These are phyloP conservation scores for Scalopus aquaticus DNA, from an alignment of 2,113 vertebrate species.

Conservation along the genomic window DNA sequence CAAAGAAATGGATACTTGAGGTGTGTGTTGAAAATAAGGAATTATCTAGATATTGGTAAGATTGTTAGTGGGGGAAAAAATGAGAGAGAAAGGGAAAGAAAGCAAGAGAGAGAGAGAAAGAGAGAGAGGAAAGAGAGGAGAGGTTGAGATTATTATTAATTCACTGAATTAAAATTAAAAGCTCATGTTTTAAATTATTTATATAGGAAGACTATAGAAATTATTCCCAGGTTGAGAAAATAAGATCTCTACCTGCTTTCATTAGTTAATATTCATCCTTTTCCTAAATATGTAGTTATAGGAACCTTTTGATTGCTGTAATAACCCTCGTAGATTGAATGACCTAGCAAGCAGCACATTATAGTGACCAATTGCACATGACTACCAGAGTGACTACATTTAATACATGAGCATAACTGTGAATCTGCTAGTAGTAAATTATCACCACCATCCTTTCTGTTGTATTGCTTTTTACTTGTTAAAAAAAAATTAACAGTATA, in stretches of 20 bases:
- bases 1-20: not conserved
- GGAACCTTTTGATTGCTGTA: conserved; percentile 8
- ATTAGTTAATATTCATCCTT: not conserved
- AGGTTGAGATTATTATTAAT: not conserved
- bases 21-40: not conserved
- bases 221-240: conserved; percentile 14
- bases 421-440: conserved; percentile 63
- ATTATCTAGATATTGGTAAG: not conserved
- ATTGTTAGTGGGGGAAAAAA: not conserved
- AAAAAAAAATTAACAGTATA: not conserved
- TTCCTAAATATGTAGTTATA: conserved; percentile 1
- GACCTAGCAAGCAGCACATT: conserved; percentile 46
- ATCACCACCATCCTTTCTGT: conserved; percentile 9
- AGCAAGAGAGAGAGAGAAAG: no score
- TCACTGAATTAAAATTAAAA: not conserved
- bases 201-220: not conserved
- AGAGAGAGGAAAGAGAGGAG: no score
- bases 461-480: not conserved
- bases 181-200: not conserved
- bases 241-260: not conserved
- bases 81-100: not conserved
- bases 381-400: conserved; percentile 58
- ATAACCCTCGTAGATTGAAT: conserved; percentile 55
- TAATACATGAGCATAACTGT: conserved; percentile 62
- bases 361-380: conserved; percentile 46